These are phyloP conservation scores for Axinella damicornis DNA, from an alignment of 37 sponge, comb jelly and placozoan genomes.

Conservation along the genomic window DNA sequence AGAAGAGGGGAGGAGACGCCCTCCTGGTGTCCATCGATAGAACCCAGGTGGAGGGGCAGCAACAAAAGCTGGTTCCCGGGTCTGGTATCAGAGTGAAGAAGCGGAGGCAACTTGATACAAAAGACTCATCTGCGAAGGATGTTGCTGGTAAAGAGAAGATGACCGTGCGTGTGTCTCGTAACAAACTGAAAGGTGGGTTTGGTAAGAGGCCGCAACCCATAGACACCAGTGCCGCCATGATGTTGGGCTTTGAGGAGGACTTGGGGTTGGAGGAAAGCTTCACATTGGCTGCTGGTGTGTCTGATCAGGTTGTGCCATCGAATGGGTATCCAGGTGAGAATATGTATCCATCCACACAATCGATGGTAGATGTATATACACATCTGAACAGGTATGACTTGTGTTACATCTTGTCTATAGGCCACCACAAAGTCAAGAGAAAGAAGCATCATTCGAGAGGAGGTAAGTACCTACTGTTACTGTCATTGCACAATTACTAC, in stretches of 20 bases:
- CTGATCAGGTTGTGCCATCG: background rate
- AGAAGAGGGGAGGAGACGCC: background rate
- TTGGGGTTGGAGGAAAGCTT: background rate
- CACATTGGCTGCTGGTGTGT: background rate
- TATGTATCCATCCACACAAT: background rate
- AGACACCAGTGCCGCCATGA: background rate
- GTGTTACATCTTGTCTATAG: background rate
- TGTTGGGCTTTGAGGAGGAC: background rate
- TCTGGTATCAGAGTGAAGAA: background rate
- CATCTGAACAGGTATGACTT: background rate
- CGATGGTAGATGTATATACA: background rate
- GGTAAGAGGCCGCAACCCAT: background rate
- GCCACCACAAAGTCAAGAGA: conserved; percentile 24
- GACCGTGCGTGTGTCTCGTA: background rate
- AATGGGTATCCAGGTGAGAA: background rate
- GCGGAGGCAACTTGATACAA: background rate
- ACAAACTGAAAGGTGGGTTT: background rate
- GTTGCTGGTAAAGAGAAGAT: background rate
- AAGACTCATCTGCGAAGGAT: too few relatives aligned
- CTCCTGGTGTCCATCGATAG: conserved; percentile 7
- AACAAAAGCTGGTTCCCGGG: background rate
- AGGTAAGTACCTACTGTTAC: too few relatives aligned
- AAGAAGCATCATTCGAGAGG: background rate
- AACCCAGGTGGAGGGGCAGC: background rate
- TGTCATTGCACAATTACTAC: too few relatives aligned